phyloP scores from a whole-genome alignment of 2,797 vertebrate genomes.

The Pelobates cultripes region DNA sequence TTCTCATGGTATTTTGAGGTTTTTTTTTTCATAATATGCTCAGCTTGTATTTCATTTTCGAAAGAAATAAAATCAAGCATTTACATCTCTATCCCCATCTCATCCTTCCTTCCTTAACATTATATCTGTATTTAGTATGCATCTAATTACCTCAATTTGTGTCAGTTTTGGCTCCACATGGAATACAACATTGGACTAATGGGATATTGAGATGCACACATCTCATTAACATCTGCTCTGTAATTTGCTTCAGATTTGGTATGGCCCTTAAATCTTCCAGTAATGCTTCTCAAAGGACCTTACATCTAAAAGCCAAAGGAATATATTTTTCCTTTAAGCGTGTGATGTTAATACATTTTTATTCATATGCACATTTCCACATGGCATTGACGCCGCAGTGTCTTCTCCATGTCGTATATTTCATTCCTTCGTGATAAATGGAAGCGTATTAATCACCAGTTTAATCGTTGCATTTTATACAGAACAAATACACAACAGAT shows the following conservation, averaged over 20 bases:
- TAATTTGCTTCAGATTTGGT: slow-evolving; percentile 54
- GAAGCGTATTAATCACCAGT: slow-evolving; percentile 16
- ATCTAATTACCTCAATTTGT: slow-evolving; percentile 56
- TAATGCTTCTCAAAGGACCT: slow-evolving; percentile 55
- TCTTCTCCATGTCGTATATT: slow-evolving; percentile 29
- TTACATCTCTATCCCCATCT: slow-evolving; percentile 30
- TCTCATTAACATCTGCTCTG: slow-evolving; percentile 56
- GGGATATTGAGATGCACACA: slow-evolving; percentile 50
- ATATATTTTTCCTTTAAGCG: slow-evolving; percentile 26
- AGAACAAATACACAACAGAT: not conserved
- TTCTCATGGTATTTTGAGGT: slow-evolving; percentile 9
- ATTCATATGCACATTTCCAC: slow-evolving; percentile 46
- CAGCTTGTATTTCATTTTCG: slow-evolving; percentile 22
- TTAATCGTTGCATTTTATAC: slow-evolving; percentile 24
- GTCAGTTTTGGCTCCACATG: slow-evolving; percentile 52
- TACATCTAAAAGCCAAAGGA: slow-evolving; percentile 44
- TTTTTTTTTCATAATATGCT: slow-evolving; percentile 7
- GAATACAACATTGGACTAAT: slow-evolving; percentile 53
- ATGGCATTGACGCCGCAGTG: slow-evolving; percentile 22
- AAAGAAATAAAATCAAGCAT: not conserved
- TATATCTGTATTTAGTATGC: slow-evolving; percentile 53
- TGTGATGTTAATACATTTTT: slow-evolving; percentile 17
- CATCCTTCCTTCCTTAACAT: slow-evolving; percentile 33
- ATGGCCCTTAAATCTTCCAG: slow-evolving; percentile 50
- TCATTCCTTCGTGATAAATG: slow-evolving; percentile 22